Percentiles rank a stretch among this genome's conserved stretches.
Evolutionary conservation across 2,113 vertebrate species (phyloP).

Genomic region (Stegastes partitus): DNA sequence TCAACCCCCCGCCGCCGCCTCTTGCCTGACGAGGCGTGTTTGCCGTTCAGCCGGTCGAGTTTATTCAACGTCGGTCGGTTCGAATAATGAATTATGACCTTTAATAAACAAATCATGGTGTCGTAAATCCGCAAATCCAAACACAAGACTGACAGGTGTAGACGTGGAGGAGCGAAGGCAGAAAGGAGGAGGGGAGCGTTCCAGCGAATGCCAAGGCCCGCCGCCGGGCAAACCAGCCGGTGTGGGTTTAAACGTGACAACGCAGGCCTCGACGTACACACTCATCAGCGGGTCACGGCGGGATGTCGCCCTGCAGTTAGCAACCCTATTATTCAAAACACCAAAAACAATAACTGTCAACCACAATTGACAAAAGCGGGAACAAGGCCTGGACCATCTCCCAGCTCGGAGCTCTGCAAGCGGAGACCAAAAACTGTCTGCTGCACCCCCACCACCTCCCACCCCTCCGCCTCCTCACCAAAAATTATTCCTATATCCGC

Average conservation of each 20-base stretch:
- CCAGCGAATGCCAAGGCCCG: background rate
- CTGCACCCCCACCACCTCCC: no score
- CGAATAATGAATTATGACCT: slow-evolving; percentile 46
- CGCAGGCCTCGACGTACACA: slow-evolving; percentile 7
- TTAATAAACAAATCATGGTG: slow-evolving; percentile 56
- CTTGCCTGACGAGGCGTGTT: background rate
- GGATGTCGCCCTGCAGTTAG: slow-evolving; percentile 29
- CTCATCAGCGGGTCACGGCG: slow-evolving; percentile 21
- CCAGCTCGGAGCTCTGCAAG: slow-evolving; percentile 28
- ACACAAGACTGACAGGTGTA: slow-evolving; percentile 51
- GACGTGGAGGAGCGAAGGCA: background rate
- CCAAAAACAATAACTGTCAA: slow-evolving; percentile 69
- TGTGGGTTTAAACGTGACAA: slow-evolving; percentile 31
- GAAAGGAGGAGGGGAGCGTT: slow-evolving; percentile 1
- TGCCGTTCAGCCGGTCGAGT: slow-evolving; percentile 25
- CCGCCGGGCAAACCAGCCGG: background rate
- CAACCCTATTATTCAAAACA: slow-evolving; percentile 56
- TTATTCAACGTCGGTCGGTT: slow-evolving; percentile 44
- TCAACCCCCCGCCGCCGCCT: slow-evolving; percentile 17
- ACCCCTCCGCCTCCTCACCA: background rate
- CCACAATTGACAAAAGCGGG: slow-evolving; percentile 40
- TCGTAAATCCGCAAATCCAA: slow-evolving; percentile 61
- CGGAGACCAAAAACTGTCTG: slow-evolving; percentile 31
- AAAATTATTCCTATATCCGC: slow-evolving; percentile 44
- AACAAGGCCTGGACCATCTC: slow-evolving; percentile 57